phyloP scores from a whole-genome alignment of 2,888 invertebrate genomes.

The Drosophila prostipennis region DNA sequence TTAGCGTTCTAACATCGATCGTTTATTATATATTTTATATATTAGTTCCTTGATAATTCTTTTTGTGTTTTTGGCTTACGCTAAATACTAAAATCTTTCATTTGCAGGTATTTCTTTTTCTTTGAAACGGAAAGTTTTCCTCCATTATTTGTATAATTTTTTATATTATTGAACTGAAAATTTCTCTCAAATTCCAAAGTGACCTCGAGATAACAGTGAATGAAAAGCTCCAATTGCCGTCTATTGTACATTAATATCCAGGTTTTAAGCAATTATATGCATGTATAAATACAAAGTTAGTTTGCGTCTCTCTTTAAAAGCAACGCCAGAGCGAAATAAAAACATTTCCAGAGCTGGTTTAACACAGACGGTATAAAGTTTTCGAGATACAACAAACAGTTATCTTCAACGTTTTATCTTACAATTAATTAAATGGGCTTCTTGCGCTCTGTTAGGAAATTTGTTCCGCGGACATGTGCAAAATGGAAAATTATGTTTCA shows the following conservation, averaged over 20 bases:
- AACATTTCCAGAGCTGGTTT: slow-evolving; percentile 78
- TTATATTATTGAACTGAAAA: slow-evolving; percentile 23
- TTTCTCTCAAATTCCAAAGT: slow-evolving; percentile 37
- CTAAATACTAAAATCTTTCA: slow-evolving; percentile 70
- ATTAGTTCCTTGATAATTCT: slow-evolving; percentile 37
- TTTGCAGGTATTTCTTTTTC: slow-evolving; percentile 60
- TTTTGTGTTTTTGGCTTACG: slow-evolving; percentile 59
- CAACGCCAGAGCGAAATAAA: slow-evolving; percentile 59
- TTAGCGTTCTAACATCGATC: slow-evolving; percentile 32
- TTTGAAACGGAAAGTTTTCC: slow-evolving; percentile 37
- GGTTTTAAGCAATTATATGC: slow-evolving; percentile 45
- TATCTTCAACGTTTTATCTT: slow-evolving; percentile 66
- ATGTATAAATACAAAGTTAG: slow-evolving; percentile 51
- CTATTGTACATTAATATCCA: slow-evolving; percentile 47
- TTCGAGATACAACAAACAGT: slow-evolving; percentile 71
- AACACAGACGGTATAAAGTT: slow-evolving; percentile 80
- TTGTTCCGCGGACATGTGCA: slow-evolving; percentile 43
- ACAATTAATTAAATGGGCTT: slow-evolving; percentile 69
- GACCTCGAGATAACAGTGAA: slow-evolving; percentile 37
- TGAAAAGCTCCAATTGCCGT: slow-evolving; percentile 38
- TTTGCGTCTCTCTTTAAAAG: slow-evolving; percentile 49
- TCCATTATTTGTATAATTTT: slow-evolving; percentile 16
- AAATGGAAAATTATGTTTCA: slow-evolving; percentile 50
- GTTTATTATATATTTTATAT: slow-evolving; percentile 40
- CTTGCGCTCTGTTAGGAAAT: slow-evolving; percentile 36